Percentiles rank a stretch among this genome's conserved stretches.
These are phyloP conservation scores for Prostheceraeus crozeri DNA, from an alignment of 2,888 invertebrate species.

Conservation along the genomic window DNA sequence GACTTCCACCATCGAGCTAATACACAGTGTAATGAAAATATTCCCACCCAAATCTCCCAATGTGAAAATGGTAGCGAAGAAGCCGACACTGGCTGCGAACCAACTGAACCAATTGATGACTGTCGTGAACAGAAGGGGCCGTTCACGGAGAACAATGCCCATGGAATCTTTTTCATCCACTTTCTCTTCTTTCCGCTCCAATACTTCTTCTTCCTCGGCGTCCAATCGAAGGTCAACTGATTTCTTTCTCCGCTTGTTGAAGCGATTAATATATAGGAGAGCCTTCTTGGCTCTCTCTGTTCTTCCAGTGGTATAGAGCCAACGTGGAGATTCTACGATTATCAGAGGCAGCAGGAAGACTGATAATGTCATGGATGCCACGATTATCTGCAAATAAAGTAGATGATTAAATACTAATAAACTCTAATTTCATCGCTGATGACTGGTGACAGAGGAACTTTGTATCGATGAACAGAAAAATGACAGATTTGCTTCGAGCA, in stretches of 20 bases:
- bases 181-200: background rate
- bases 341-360: background rate
- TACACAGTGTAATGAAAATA: background rate
- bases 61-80: constrained; percentile 18
- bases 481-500: no score
- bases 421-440: no score
- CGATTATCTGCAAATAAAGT: constrained; percentile 17
- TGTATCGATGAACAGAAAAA: no score
- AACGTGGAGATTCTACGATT: constrained; percentile 21
- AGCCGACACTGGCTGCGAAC: constrained; percentile 12
- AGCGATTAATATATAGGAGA: constrained; percentile 4
- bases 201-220: background rate
- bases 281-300: constrained; percentile 25
- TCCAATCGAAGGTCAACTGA: no score
- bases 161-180: background rate
- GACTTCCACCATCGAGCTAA: constrained; percentile 1
- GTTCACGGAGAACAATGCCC: background rate
- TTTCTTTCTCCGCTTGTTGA: background rate
- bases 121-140: background rate
- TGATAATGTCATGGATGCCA: background rate
- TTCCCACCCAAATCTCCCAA: constrained; percentile 18
- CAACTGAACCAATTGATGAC: constrained; percentile 12
- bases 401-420: no score
- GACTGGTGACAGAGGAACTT: no score
- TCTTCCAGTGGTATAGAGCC: constrained; percentile 18